Conservation (phyloP, 2,888 invertebrate species). For the Leucophenga maculata region DNA sequence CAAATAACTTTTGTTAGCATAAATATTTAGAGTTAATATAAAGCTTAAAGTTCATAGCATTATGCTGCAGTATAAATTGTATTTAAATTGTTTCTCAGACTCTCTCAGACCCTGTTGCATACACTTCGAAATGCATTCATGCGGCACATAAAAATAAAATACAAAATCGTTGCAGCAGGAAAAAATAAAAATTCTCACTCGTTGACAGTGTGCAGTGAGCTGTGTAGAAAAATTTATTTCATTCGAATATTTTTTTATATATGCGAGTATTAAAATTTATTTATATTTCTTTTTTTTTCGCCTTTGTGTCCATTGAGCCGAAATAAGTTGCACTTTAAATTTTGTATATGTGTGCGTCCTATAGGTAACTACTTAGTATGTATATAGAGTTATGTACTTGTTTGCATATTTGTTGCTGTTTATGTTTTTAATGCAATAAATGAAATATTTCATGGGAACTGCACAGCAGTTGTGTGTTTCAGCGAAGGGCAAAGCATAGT, state of each 20-base stretch:
- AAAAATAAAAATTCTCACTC: slow-evolving; percentile 5
- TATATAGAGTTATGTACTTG: not conserved
- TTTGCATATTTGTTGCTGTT: not conserved
- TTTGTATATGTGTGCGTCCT: not conserved
- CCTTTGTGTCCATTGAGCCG: not conserved
- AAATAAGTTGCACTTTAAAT: slow-evolving; percentile 22
- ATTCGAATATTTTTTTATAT: not conserved
- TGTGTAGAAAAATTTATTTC: slow-evolving; percentile 10
- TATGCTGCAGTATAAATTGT: too few relatives aligned
- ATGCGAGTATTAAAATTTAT: not conserved
- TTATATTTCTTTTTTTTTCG: not conserved
- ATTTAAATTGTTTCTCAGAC: too few relatives aligned
- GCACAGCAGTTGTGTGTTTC: slow-evolving; percentile 44
- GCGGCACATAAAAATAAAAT: slow-evolving; percentile 3
- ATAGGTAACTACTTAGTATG: not conserved
- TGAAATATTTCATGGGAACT: slow-evolving; percentile 58
- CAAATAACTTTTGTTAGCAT: too few relatives aligned
- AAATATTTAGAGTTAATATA: too few relatives aligned
- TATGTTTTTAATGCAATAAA: slow-evolving; percentile 41
- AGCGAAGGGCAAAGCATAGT: too few relatives aligned
- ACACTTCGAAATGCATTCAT: slow-evolving; percentile 17
- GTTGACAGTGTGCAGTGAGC: slow-evolving; percentile 23
- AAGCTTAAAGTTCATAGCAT: too few relatives aligned
- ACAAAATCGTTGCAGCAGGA: not conserved
- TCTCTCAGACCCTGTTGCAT: slow-evolving; percentile 7